phyloP scores from a whole-genome alignment of 2,888 invertebrate genomes.

The Orthosia gothica region DNA sequence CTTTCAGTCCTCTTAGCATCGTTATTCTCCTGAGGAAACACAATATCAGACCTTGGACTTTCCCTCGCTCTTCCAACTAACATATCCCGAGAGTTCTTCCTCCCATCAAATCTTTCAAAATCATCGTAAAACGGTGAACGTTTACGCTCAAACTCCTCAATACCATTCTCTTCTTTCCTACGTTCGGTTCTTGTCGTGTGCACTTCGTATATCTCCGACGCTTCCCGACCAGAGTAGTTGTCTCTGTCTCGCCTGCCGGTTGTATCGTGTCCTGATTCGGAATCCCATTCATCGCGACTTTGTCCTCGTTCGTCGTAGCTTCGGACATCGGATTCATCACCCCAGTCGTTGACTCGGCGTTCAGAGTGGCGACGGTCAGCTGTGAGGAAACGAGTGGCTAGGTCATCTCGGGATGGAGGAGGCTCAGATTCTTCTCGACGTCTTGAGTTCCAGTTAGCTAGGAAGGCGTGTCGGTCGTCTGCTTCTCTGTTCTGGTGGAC shows the following conservation, averaged over 20 bases:
- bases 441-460: slow-evolving; percentile 89
- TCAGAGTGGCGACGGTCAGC: slow-evolving; percentile 81
- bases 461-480: slow-evolving; percentile 90
- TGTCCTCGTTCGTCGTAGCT: slow-evolving; percentile 83
- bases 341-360: slow-evolving; percentile 84
- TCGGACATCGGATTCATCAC: slow-evolving; percentile 84
- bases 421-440: slow-evolving; percentile 86
- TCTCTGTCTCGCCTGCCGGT: slow-evolving; percentile 82
- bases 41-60: slow-evolving; percentile 86
- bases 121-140: slow-evolving; percentile 86
- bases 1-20: slow-evolving; percentile 88
- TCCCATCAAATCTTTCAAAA: slow-evolving; percentile 87
- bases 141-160: slow-evolving; percentile 84
- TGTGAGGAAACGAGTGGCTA: slow-evolving; percentile 87
- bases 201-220: slow-evolving; percentile 89
- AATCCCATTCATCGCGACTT: slow-evolving; percentile 89
- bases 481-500: slow-evolving; percentile 93
- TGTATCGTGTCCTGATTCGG: slow-evolving; percentile 85
- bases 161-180: slow-evolving; percentile 84
- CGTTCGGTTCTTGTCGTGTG: slow-evolving; percentile 83
- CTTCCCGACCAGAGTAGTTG: slow-evolving; percentile 85
- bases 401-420: slow-evolving; percentile 78
- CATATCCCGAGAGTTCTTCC: slow-evolving; percentile 90
- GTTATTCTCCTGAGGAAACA: slow-evolving; percentile 80
- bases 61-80: slow-evolving; percentile 87